Evolutionary conservation across 2,797 vertebrate species (phyloP), one percentile per base, ranked within the genome.

Genomic region (Todus mexicanus): DNA sequence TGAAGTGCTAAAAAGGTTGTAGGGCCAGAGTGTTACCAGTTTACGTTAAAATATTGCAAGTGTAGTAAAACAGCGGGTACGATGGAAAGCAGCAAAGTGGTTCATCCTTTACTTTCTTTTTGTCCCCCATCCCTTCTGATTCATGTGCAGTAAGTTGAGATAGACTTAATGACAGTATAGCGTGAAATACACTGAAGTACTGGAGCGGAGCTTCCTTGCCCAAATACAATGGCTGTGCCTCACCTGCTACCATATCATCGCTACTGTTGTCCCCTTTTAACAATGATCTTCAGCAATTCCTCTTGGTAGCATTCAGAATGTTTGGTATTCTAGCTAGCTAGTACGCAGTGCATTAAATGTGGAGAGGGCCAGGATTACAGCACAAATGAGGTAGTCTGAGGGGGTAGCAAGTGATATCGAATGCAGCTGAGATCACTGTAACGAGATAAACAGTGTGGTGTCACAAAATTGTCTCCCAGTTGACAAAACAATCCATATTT

Each of bases 401-500:
- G 82, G 82, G 72, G 84, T 93, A 93, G 90, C 56, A 91, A 90
- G 94, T 77, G 60, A 48, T 93, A 94, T 7, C 7, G 7, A 96
- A 81, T 92, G 84, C 79, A 90, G 84, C 92, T 93, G 90, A 97
- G 94, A 97, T 96, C 80, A 78, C 93, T 93, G 79, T 93, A 96
- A 95, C 23, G 6, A 97, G 93, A 93, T 97, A 95, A 95, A 96
- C 63, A 89, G 84, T 93, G 40, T 92, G 84, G 92, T 97, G 96
- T 97, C 97, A 97, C 92, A 97, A 92, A 97, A 97, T 96, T 97
- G 96, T 97, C 92, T 98, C 96, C 91, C 92, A 90, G 92, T 96
- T 98, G 97, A 97, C 94, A 97, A 92, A 97, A 96, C 77, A 95
- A 97, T 97, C 95, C 93, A 96, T 97, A 97, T 96, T 97, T 97